Conservation (phyloP, 2,113 vertebrate species). For the Poeciliopsis retropinna region DNA sequence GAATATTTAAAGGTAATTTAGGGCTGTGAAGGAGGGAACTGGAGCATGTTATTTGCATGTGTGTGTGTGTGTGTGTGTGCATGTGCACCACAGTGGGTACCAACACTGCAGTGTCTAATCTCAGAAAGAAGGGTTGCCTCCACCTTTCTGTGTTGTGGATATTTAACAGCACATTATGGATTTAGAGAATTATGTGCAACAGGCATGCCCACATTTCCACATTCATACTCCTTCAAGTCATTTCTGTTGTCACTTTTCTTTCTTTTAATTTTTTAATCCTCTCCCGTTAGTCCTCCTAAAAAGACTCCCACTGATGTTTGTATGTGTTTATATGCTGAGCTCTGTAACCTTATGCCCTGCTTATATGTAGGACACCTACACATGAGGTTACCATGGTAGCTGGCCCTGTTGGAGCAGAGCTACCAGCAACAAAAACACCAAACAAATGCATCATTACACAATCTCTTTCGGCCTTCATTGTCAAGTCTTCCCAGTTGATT, state of each 20-base stretch:
- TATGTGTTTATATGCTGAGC: conserved; percentile 67
- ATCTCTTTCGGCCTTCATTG: conserved; percentile 40
- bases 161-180: conserved; percentile 40
- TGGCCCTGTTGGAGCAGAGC: conserved; percentile 44
- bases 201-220: conserved; percentile 37
- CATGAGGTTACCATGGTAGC: conserved; percentile 77
- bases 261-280: conserved; percentile 18
- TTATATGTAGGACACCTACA: conserved; percentile 73
- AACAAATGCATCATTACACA: conserved; percentile 54
- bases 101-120: conserved; percentile 21
- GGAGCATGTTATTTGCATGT: conserved; percentile 15
- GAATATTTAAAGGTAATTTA: conserved; percentile 64
- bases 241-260: conserved; percentile 1
- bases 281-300: conserved; percentile 11
- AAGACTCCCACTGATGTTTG: conserved; percentile 25
- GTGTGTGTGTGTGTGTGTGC: conserved; percentile 13
- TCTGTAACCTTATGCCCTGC: conserved; percentile 71
- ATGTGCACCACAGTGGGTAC: background rate
- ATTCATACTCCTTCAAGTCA: conserved; percentile 14
- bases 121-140: conserved; percentile 30
- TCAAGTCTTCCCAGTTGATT: background rate
- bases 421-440: conserved; percentile 26
- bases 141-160: conserved; percentile 36
- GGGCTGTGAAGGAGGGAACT: conserved; percentile 44
- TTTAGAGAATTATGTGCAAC: conserved; percentile 44